Evolutionary conservation across 2,113 vertebrate genomes (phyloP).

Genomic region (Melanerpes aurifrons): DNA sequence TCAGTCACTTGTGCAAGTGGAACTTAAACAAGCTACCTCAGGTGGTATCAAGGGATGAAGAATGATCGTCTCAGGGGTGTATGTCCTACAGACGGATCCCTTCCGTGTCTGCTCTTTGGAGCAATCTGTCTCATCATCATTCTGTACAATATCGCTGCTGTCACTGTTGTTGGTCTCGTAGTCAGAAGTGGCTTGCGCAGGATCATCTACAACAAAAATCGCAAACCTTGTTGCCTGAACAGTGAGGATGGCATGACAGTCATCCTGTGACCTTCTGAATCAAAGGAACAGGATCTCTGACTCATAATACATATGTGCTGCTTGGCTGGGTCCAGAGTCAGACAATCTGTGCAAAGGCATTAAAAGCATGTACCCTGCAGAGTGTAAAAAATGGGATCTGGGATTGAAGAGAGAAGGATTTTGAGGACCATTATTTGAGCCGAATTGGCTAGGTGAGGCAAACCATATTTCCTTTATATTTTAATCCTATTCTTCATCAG

Average conservation of each 20-base stretch:
- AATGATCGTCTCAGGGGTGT: slow-evolving; percentile 77
- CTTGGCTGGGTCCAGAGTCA: neutral
- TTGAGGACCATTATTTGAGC: neutral
- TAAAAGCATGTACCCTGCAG: slow-evolving; percentile 18
- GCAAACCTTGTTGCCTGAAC: neutral
- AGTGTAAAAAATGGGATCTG: neutral
- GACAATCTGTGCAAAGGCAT: slow-evolving; percentile 26
- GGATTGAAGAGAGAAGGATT: neutral
- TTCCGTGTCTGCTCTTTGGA: slow-evolving; percentile 70
- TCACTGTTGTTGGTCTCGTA: slow-evolving; percentile 97
- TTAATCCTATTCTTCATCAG: neutral
- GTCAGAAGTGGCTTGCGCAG: slow-evolving; percentile 87
- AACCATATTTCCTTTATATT: neutral
- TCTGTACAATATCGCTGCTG: slow-evolving; percentile 90
- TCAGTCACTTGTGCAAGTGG: neutral
- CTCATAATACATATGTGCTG: neutral
- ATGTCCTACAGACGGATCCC: slow-evolving; percentile 61
- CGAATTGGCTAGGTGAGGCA: neutral
- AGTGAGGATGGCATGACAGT: neutral
- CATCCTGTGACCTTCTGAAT: neutral
- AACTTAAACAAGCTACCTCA: slow-evolving; percentile 61
- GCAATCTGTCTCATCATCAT: slow-evolving; percentile 84
- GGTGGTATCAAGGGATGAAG: slow-evolving; percentile 67
- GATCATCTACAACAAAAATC: slow-evolving; percentile 82
- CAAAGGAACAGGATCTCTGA: slow-evolving; percentile 22